Base-by-base conservation (phyloP, 2,888 invertebrate genomes). In the Brachyptera putata region DNA sequence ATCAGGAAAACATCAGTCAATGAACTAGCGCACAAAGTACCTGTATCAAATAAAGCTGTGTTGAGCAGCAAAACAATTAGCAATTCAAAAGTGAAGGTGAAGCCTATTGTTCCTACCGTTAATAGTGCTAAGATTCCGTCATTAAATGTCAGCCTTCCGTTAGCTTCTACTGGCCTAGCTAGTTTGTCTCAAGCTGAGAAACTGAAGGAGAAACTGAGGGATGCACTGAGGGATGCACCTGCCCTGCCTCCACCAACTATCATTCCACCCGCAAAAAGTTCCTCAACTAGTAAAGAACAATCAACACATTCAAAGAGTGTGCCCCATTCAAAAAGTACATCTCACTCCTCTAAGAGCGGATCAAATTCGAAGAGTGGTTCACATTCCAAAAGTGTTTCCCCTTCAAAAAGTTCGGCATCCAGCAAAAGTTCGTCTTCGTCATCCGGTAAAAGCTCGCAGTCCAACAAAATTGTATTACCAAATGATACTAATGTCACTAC, bases 191-290 rank as follows among this genome's bases (percentile, higher is more conserved):
- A 46, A 5, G 21, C 24, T 46, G 46, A 46, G 24, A 46, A 46
- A 24, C 21, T 46, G 2, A 46, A 46, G 22, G 46, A 46, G 46
- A 46, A 46, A n/a, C n/a, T 46, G 1, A 46, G 46, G 24, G 46
- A 46, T 21, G n/a, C 46, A n/a, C n/a, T n/a, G n/a, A n/a, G n/a
- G n/a, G n/a, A n/a, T n/a, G n/a, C n/a, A n/a, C n/a, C n/a, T n/a
- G 18, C 22, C 18, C n/a, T 46, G n/a, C 24, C 46, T 4, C 24
- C 46, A 11, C 46, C 46, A 2, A 13, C n/a, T 3, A 21, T 3
- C 9, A 46, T 46, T 24, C 46, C 46, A 1, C 9, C 9, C 11
- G 2, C 13, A 3, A 46, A 46, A 46, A 11, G n/a, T 7, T 24
- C 46, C 1, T n/a, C 21, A n/a, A 1, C 24, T 21, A 24, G 24